These are phyloP conservation scores for Chelon labrosus DNA, from an alignment of 2,797 vertebrate genomes.

Conservation along the genomic window DNA sequence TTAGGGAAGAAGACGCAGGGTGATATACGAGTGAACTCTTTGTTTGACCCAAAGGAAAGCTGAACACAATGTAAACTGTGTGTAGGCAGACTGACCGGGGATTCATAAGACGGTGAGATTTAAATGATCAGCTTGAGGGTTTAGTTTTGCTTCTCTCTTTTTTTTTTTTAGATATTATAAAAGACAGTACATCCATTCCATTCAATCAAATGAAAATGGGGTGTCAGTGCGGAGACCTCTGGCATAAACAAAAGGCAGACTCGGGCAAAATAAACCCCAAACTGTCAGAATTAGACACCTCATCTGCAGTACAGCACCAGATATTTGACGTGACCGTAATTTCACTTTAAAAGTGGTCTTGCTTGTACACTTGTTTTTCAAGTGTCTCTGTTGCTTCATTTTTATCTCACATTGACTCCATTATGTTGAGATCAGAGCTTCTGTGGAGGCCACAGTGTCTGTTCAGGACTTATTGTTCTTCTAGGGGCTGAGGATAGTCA, in stretches of 20 bases:
- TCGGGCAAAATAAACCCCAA: not conserved
- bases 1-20: conserved; percentile 39
- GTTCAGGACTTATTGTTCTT: too few species aligned
- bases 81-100: conserved; percentile 21
- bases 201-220: conserved; percentile 8
- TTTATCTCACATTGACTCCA: too few species aligned
- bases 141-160: not conserved
- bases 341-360: too few species aligned
- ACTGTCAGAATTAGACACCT: not conserved
- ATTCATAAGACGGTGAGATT: conserved; percentile 41
- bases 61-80: conserved; percentile 53
- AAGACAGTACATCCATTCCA: too few species aligned
- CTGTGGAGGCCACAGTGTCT: too few species aligned
- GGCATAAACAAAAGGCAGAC: not conserved
- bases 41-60: conserved; percentile 58
- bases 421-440: too few species aligned
- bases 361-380: too few species aligned
- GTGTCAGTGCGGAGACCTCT: not conserved
- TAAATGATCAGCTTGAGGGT: conserved; percentile 47
- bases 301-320: not conserved
- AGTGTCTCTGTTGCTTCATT: too few species aligned
- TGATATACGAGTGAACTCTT: conserved; percentile 61
- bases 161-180: too few species aligned
- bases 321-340: not conserved
- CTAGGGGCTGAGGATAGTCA: too few species aligned